A percentile compares a stretch with the other conserved stretches of the same genome.
Evolutionary conservation across 2,888 invertebrate species (phyloP).

Genomic region (Elegia similella): DNA sequence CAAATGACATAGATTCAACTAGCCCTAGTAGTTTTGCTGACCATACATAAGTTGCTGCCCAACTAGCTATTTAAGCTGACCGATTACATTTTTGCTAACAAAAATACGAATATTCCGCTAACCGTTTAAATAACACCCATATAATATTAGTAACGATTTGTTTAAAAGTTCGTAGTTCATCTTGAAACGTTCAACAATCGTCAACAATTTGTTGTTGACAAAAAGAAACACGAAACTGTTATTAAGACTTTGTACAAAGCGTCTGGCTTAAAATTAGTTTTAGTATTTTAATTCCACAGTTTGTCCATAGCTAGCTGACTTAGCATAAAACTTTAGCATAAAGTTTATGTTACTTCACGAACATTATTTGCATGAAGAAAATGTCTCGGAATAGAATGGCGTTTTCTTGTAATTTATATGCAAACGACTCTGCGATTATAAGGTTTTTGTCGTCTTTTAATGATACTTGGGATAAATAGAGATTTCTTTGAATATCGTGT

Average conservation of each 20-base stretch:
- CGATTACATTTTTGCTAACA: too few species aligned
- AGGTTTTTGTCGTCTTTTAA: conserved; percentile 40
- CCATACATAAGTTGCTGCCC: too few species aligned
- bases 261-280: conserved; percentile 6
- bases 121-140: too few species aligned
- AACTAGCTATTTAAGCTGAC: too few species aligned
- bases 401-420: conserved; percentile 69
- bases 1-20: too few species aligned
- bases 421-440: conserved; percentile 70
- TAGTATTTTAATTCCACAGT: conserved; percentile 31
- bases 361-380: conserved; percentile 68
- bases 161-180: too few species aligned
- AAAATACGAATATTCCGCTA: too few species aligned
- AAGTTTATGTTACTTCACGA: conserved; percentile 41
- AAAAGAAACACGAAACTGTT: conserved; percentile 1
- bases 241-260: not conserved
- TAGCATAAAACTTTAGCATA: conserved; percentile 69
- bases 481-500: too few species aligned
- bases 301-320: conserved; percentile 47
- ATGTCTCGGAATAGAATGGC: conserved; percentile 60
- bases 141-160: too few species aligned
- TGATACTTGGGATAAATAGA: too few species aligned
- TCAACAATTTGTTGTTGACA: not conserved
- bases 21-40: too few species aligned
- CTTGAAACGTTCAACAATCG: too few species aligned